Evolutionary conservation across 2,888 invertebrate genomes (phyloP).

Genomic region (Caenorhabditis angaria): DNA sequence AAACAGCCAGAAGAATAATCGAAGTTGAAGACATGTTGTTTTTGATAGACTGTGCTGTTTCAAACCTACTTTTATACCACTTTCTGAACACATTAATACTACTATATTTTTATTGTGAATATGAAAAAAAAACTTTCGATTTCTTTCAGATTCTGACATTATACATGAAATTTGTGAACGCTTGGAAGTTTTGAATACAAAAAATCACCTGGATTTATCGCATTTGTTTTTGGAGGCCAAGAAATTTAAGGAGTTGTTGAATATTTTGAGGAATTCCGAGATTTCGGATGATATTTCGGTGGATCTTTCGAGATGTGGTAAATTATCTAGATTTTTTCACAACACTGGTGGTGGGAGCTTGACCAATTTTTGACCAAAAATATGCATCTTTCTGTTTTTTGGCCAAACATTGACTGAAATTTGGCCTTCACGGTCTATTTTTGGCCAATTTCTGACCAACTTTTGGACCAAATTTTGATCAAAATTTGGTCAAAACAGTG

Average conservation of each 20-base stretch:
- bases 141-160: slow-evolving; percentile 15
- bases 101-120: not conserved
- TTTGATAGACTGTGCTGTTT: not conserved
- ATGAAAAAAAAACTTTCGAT: not conserved
- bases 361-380: not conserved
- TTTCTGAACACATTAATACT: slow-evolving; percentile 1
- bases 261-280: not conserved
- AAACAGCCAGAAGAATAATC: slow-evolving; percentile 26
- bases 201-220: slow-evolving; percentile 13
- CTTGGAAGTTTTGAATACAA: slow-evolving; percentile 11
- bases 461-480: too few relatives aligned
- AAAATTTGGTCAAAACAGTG: too few relatives aligned
- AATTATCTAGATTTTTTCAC: not conserved
- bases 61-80: not conserved
- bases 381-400: too few relatives aligned
- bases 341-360: not conserved
- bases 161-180: slow-evolving; percentile 20
- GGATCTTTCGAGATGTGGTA: slow-evolving; percentile 6
- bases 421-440: too few relatives aligned
- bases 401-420: too few relatives aligned
- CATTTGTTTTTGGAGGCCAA: not conserved
- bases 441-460: too few relatives aligned
- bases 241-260: not conserved
- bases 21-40: slow-evolving; percentile 4
- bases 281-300: not conserved